These are phyloP conservation scores for Ophioninae sp. DNA, from an alignment of 2,888 invertebrate genomes.

Conservation along the genomic window DNA sequence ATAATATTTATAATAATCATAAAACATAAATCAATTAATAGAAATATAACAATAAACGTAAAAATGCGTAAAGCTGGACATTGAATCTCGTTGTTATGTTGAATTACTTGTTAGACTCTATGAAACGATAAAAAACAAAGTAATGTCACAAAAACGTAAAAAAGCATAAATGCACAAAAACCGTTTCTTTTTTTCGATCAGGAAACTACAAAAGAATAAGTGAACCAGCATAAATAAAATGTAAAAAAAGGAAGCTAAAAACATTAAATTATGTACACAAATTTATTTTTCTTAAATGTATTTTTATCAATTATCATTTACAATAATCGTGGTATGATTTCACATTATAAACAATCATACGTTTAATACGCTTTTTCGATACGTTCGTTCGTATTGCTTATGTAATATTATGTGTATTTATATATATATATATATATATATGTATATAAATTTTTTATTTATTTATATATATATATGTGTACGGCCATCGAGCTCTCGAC, in stretches of 20 bases:
- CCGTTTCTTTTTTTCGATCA: no score
- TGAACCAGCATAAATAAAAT: no score
- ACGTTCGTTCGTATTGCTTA: conserved; percentile 47
- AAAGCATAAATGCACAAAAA: no score
- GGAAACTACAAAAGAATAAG: no score
- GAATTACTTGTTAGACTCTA: no score
- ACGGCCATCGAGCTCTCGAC: conserved; percentile 4
- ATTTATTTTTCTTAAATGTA: conserved; percentile 38
- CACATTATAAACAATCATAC: conserved; percentile 62
- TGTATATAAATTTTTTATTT: background rate
- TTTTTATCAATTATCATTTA: conserved; percentile 56
- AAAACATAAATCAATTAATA: no score
- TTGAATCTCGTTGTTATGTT: no score
- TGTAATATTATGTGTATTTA: conserved; percentile 18
- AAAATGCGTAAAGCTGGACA: no score
- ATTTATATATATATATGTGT: conserved; percentile 20
- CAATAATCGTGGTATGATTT: conserved; percentile 53
- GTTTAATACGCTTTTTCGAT: conserved; percentile 50
- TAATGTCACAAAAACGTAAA: no score
- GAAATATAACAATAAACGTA: no score
- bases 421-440: conserved; percentile 26
- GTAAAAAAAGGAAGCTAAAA: background rate
- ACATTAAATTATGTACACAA: conserved; percentile 2
- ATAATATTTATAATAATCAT: no score
- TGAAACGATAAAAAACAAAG: no score